Conservation (phyloP, 2,113 vertebrate genomes). For the Sula dactylatra region DNA sequence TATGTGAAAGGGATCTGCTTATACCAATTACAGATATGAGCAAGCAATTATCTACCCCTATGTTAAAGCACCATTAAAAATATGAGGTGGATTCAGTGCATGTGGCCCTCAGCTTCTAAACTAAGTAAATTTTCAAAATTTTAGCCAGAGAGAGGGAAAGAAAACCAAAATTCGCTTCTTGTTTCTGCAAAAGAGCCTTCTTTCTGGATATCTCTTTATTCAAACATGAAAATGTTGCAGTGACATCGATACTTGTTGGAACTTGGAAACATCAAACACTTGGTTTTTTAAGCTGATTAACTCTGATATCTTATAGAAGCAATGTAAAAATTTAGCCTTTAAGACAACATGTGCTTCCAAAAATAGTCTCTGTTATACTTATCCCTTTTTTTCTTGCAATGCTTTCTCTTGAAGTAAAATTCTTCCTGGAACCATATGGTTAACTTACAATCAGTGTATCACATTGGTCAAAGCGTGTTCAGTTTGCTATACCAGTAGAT, state of each 20-base stretch:
- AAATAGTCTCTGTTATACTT: background rate
- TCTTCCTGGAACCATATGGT: background rate
- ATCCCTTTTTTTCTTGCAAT: background rate
- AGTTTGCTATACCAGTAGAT: background rate
- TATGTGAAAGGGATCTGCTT: background rate
- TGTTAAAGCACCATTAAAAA: background rate
- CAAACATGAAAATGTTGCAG: background rate
- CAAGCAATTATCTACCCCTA: background rate
- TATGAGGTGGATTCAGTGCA: background rate
- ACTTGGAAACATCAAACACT: background rate
- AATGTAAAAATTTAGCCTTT: background rate
- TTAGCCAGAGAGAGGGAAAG: background rate
- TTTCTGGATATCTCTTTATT: background rate
- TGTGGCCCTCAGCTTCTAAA: background rate
- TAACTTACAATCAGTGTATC: background rate
- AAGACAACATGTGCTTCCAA: background rate
- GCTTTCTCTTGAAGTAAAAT: background rate
- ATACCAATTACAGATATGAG: background rate
- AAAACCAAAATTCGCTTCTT: background rate
- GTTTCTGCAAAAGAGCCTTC: background rate
- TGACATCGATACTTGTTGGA: background rate
- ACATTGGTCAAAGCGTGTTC: rapidly evolving
- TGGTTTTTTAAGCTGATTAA: background rate
- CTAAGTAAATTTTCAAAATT: background rate
- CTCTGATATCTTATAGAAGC: background rate